A percentile compares a stretch with the other conserved stretches of the same genome.
Evolutionary conservation across 1,140 invertebrate species (phyloP).

Genomic region (Chionoecetes opilio): DNA sequence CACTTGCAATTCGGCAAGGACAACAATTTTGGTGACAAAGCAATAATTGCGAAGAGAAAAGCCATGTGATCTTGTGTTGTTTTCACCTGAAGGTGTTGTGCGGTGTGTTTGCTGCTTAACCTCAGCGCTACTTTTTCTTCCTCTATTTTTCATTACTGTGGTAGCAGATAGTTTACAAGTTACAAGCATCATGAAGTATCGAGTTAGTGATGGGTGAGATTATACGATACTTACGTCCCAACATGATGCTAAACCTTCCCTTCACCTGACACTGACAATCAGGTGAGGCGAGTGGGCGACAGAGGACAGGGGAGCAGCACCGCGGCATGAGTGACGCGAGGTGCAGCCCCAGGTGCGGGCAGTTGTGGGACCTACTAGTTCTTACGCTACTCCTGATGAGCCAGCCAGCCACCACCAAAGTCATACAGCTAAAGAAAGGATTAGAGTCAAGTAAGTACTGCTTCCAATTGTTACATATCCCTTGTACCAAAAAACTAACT

Average conservation of each 20-base stretch:
- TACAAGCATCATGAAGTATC: not conserved
- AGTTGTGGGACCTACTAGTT: not conserved
- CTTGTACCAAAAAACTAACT: no score
- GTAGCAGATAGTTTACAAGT: not conserved
- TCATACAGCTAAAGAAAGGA: constrained; percentile 43
- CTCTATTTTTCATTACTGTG: no score
- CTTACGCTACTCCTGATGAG: not conserved
- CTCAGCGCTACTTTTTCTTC: not conserved
- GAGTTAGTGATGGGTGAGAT: not conserved
- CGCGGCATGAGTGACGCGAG: not conserved
- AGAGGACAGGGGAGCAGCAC: not conserved
- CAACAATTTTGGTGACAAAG: not conserved
- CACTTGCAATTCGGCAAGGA: not conserved
- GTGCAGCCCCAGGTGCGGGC: not conserved
- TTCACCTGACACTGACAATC: not conserved
- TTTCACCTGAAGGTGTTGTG: not conserved
- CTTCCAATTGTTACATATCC: no score
- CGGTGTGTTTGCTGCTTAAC: not conserved
- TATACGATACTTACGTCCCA: not conserved
- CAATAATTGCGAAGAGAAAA: no score
- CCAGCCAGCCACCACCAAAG: constrained; percentile 12
- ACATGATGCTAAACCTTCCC: not conserved
- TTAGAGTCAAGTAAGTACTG: constrained; percentile 54
- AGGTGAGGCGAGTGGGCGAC: not conserved
- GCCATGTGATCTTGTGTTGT: not conserved